These are phyloP conservation scores for Lochmaea crataegi DNA, from an alignment of 2,888 invertebrate genomes.

Conservation along the genomic window DNA sequence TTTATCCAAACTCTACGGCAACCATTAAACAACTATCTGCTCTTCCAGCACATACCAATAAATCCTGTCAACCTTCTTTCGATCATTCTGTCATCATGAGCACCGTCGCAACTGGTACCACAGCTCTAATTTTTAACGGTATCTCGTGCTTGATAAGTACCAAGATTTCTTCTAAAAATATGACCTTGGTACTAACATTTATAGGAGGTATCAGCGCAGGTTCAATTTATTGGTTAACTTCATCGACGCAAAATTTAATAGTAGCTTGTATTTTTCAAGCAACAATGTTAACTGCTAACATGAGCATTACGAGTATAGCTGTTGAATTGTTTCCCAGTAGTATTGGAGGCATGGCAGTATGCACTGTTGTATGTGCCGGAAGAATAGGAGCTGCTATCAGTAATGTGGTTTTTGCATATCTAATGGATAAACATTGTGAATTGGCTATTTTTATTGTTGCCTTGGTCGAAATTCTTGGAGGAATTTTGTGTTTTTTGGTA, in stretches of 20 bases:
- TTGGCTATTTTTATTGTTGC: slow-evolving; percentile 74
- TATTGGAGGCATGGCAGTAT: slow-evolving; percentile 73
- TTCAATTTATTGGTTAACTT: slow-evolving; percentile 70
- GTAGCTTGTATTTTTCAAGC: slow-evolving; percentile 68
- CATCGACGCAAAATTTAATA: slow-evolving; percentile 70
- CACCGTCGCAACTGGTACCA: slow-evolving; percentile 74
- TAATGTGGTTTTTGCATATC: slow-evolving; percentile 73
- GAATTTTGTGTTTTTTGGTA: slow-evolving; percentile 62
- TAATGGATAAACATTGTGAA: slow-evolving; percentile 73
- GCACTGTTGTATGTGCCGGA: slow-evolving; percentile 74
- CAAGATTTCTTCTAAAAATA: slow-evolving; percentile 53
- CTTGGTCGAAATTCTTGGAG: slow-evolving; percentile 64
- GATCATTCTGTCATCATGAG: slow-evolving; percentile 74
- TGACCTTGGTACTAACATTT: slow-evolving; percentile 64
- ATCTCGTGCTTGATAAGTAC: slow-evolving; percentile 71
- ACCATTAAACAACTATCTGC: slow-evolving; percentile 65
- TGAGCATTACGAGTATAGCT: slow-evolving; percentile 60
- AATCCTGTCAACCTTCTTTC: slow-evolving; percentile 68
- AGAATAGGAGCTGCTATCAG: slow-evolving; percentile 74
- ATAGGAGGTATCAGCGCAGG: slow-evolving; percentile 70
- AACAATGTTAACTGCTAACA: slow-evolving; percentile 67
- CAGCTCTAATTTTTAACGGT: slow-evolving; percentile 74
- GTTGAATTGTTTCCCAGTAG: slow-evolving; percentile 62
- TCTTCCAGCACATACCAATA: slow-evolving; percentile 41
- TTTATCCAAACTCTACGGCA: slow-evolving; percentile 66